A percentile compares a stretch with the other conserved stretches of the same genome.
Conservation (phyloP, 2,113 vertebrate genomes). For the rabbit (Oryctolagus cuniculus) region DNA sequence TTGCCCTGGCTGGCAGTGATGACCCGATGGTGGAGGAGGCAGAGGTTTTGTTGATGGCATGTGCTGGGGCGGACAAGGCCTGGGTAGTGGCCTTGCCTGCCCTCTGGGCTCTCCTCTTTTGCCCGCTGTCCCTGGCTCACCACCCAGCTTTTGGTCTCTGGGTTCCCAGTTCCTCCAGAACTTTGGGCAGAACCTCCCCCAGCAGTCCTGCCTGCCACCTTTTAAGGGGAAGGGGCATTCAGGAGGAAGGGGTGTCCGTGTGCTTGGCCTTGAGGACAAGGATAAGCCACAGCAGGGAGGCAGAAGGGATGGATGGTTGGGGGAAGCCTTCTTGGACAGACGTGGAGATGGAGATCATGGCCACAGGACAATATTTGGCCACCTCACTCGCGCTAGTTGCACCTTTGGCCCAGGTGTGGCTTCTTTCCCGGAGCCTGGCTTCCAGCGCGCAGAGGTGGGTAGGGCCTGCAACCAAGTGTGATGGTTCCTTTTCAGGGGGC, state of each 20-base stretch:
- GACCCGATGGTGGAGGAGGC: neutral
- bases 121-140: neutral
- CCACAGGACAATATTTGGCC: neutral
- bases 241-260: neutral
- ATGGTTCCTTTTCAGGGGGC: neutral
- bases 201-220: neutral
- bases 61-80: neutral
- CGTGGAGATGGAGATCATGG: neutral
- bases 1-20: too few relatives aligned
- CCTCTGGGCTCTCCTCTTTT: neutral
- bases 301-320: neutral
- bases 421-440: neutral
- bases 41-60: neutral
- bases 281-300: neutral
- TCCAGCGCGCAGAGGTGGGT: neutral
- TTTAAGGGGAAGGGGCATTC: neutral
- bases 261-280: neutral
- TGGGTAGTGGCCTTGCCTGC: neutral
- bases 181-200: neutral
- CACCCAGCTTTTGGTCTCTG: fast-evolving
- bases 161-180: neutral
- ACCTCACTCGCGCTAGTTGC: neutral
- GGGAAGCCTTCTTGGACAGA: neutral
- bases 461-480: neutral
- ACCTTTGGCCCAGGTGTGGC: neutral